phyloP scores from a whole-genome alignment of 2,113 vertebrate species.

The Poeciliopsis occidentalis region DNA sequence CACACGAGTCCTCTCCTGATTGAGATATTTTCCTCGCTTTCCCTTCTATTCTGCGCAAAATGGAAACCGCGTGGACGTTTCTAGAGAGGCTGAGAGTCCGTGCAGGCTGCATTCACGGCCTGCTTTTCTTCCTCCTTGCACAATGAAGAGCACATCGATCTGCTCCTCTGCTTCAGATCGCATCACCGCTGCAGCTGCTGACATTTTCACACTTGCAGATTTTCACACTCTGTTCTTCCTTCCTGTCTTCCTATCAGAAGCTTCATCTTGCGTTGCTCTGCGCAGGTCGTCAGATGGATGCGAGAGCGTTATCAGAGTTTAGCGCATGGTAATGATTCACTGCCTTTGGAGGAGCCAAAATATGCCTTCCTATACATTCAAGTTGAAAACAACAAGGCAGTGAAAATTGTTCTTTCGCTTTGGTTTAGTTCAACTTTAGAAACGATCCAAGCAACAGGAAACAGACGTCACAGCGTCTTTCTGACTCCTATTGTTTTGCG shows the following conservation, averaged over 20 bases:
- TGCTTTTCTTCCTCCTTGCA: slow-evolving; percentile 50
- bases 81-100: slow-evolving; percentile 25
- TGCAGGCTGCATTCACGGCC: slow-evolving; percentile 29
- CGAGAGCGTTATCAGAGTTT: too few relatives aligned
- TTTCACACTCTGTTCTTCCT: neutral
- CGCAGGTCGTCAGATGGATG: neutral
- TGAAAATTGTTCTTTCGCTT: too few relatives aligned
- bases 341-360: too few relatives aligned
- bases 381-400: too few relatives aligned
- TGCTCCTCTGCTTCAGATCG: slow-evolving; percentile 16
- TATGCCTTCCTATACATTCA: too few relatives aligned
- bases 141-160: slow-evolving; percentile 57
- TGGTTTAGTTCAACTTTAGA: too few relatives aligned
- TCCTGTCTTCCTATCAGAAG: neutral
- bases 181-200: slow-evolving; percentile 27
- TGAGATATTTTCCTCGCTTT: slow-evolving; percentile 50
- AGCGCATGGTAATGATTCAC: too few relatives aligned
- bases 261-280: neutral
- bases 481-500: too few relatives aligned
- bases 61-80: slow-evolving; percentile 40
- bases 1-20: slow-evolving; percentile 42
- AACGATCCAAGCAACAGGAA: too few relatives aligned
- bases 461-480: too few relatives aligned
- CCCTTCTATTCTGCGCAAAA: slow-evolving; percentile 27
- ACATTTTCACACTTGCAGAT: slow-evolving; percentile 4